Evolutionary conservation across 2,113 vertebrate species (phyloP), one percentile per base, ranked within the genome.

Genomic region (Toxotes jaculatrix): DNA sequence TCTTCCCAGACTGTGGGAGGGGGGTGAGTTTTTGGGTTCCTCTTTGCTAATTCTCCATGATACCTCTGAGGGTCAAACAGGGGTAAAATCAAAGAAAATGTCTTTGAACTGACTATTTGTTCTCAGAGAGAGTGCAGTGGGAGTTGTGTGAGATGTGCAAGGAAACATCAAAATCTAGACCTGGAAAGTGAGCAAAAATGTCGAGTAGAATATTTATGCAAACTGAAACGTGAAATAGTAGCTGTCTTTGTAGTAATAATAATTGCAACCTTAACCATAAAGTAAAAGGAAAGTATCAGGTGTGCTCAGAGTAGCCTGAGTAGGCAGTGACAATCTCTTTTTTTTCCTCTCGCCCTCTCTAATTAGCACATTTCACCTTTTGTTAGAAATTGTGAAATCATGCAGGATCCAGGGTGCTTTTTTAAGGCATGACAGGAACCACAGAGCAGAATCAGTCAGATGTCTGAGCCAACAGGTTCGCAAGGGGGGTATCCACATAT

Each of bases 1-100:
- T 78, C 45, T 86, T 88, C 87, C 82, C 82, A 89, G 91, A 83
- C 42, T 36, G 62, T 79, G 66, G 59, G 65, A 53, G 69, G 72
- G 72, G 63, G 67, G 38, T 51, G 60, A 0, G 66, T 49, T 86
- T 78, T 76, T 66, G 71, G 42, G 83, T 53, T 84, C 43, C 10
- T 70, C 62, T 85, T 69, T 66, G 19, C 21, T 82, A 63, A 82
- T 85, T 90, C 69, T 56, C 40, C 51, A 9, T 36, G 49, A 61
- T 76, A 79, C 60, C 69, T 75, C 71, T 27, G 31, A 31, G 79
- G 65, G 77, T 78, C 79, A 80, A 84, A 51, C 27, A 2, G 12
- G 42, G 31, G 70, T 42, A 31, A 19, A 70, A 70, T 62, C 14
- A 60, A n/a, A 65, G 53, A 65, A 67, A 81, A 47, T 12, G 56